phyloP scores from a whole-genome alignment of 2,797 vertebrate genomes.

The Falco cherrug region DNA sequence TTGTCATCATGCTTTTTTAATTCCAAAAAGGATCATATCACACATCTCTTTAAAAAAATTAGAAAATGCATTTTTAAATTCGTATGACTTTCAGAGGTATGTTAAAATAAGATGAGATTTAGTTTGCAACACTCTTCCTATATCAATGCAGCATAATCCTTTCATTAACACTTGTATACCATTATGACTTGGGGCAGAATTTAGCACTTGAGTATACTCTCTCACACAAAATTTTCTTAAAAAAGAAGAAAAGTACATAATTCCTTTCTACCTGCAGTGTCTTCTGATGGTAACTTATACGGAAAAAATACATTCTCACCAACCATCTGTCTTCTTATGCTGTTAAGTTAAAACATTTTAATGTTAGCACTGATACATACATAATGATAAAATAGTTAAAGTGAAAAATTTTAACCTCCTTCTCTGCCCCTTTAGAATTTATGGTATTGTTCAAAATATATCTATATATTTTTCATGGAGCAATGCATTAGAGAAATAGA shows the following conservation, averaged over 20 bases:
- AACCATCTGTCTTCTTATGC: not conserved
- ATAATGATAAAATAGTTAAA: conserved; percentile 13
- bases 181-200: not conserved
- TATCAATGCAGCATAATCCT: not conserved
- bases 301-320: not conserved
- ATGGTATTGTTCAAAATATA: not conserved
- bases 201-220: not conserved
- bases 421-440: not conserved
- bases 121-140: not conserved
- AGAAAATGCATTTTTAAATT: not conserved
- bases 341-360: not conserved
- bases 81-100: not conserved
- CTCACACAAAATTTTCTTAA: not conserved
- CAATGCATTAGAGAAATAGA: not conserved
- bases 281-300: not conserved
- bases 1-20: not conserved
- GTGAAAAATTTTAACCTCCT: not conserved
- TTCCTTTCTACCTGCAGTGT: not conserved
- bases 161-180: not conserved
- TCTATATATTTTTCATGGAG: not conserved
- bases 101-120: not conserved
- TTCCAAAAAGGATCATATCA: not conserved
- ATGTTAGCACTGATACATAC: not conserved
- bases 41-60: not conserved
- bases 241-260: not conserved